Evolutionary conservation across 2,888 invertebrate genomes (phyloP), one percentile per base, ranked within the genome.

Genomic region (Drosophila siamana): DNA sequence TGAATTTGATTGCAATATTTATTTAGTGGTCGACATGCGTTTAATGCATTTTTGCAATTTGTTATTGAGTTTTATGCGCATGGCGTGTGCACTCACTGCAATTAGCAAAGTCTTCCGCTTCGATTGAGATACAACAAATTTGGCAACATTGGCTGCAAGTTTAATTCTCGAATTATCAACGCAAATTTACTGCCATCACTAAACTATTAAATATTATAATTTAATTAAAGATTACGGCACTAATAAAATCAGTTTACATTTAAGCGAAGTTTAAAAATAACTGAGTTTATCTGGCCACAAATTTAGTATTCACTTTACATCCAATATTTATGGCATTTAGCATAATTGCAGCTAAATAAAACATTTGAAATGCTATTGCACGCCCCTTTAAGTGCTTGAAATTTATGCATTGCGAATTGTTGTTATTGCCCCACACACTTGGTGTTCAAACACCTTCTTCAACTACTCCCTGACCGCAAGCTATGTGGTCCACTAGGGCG

Each of bases 1-100:
- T 83, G 76, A 84, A 86, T 86, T 86, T 78, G 84, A 77, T 80
- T 86, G 79, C 82, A 63, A 76, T 81, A 79, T 81, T 82, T 82
- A 77, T 79, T 72, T 68, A 68, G 74, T 76, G 67, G 67, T 59
- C 63, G 55, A 73, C 55, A 76, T 80, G 75, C 69, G 69, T 79
- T 85, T 82, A 69, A 64, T 78, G 77, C 73, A 59, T 64, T 77
- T 69, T 56, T 61, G 67, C 67, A 66, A 84, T 86, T 83, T 78
- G 69, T 86, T 83, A 74, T 76, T 72, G 76, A 69, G 63, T 55
- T 65, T 60, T 59, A 68, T 73, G 62, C 47, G 19, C 40, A 46
- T 64, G 59, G 54, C 41, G 36, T 59, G 60, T 68, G 59, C 52
- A 69, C 44, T 50, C 56, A 65, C 16, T 44, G 69, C 69, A 78